A percentile compares a stretch with the other conserved stretches of the same genome.
phyloP scores from a whole-genome alignment of 1,140 invertebrate genomes.

The Bombus breviceps region DNA sequence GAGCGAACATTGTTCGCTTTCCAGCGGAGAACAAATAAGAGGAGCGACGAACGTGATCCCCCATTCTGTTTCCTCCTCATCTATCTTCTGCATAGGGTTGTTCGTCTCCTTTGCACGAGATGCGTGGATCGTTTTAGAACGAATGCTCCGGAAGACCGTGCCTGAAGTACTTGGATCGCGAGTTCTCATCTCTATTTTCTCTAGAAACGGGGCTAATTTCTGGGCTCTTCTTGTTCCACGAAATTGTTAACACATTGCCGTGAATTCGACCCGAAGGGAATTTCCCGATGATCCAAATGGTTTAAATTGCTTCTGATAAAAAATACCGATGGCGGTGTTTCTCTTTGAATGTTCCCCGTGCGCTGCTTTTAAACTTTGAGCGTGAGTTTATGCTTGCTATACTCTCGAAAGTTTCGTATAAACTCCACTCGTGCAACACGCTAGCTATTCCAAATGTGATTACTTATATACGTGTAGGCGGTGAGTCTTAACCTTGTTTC shows the following conservation, averaged over 20 bases:
- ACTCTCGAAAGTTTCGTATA: background rate
- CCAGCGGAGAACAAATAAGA: slow-evolving; percentile 2
- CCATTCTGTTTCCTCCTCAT: background rate
- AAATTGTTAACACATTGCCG: background rate
- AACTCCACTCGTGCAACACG: background rate
- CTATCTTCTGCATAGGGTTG: background rate
- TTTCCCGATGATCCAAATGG: background rate
- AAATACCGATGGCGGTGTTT: background rate
- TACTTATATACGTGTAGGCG: background rate
- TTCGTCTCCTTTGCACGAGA: background rate
- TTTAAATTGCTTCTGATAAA: slow-evolving; percentile 3
- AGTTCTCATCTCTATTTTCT: too few species aligned
- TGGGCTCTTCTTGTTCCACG: background rate
- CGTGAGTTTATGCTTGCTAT: background rate
- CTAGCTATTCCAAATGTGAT: background rate
- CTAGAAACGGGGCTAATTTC: too few species aligned
- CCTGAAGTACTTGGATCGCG: too few species aligned
- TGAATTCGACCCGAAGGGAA: background rate
- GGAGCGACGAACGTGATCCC: background rate
- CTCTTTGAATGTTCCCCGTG: background rate
- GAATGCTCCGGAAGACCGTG: too few species aligned
- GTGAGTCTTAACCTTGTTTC: background rate
- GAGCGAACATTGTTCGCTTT: slow-evolving; percentile 5
- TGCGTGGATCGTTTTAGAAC: background rate
- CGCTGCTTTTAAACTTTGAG: background rate